Base-by-base conservation (phyloP, 2,888 invertebrate genomes). In the Onchidella celtica region DNA sequence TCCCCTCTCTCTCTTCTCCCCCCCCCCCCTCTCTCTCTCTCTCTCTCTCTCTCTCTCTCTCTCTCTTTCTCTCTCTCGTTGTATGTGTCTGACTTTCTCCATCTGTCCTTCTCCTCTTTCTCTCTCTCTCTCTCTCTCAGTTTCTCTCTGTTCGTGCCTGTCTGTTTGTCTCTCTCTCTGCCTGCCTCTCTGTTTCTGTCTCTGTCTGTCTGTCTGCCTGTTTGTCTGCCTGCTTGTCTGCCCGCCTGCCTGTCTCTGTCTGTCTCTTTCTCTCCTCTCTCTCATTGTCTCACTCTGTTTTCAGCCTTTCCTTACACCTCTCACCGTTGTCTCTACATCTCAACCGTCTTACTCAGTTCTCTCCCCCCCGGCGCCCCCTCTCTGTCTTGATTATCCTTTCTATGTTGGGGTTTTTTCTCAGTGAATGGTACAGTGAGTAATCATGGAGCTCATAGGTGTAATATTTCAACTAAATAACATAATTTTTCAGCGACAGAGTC, bases 271-370 rank as follows among this genome's bases (percentile, higher is more conserved):
- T 77, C 40, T 76, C 73, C 80, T 57, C 81, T 55, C 34, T 0
- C 32, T 32, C 34, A 0, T 66, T n/a, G 27, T 3, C 66, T 55
- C 4, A 9, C 40, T 40, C 55, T 2, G 6, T 17, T 27, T 14
- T 75, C 75, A 14, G 24, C 36, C 32, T 59, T 21, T 34, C 70
- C 59, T 63, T 72, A 38, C 29, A 70, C 75, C 70, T 36, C 72
- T 72, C 76, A 36, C 80, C 77, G 66, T 59, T 69, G 74, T 75
- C 0, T 55, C 69, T 78, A 21, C 82, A 79, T 63, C 40, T 79
- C n/a, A 21, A 70, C 74, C 72, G 17, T 77, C 57, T 79, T 63
- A 63, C 38, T 55, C 69, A 63, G 24, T 55, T 65, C 65, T 14
- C 24, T 34, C 11, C 74, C 38, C 38, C 40, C 36, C 69, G 17